phyloP scores from a whole-genome alignment of 2,888 invertebrate genomes.

The Argynnis bischoffii region DNA sequence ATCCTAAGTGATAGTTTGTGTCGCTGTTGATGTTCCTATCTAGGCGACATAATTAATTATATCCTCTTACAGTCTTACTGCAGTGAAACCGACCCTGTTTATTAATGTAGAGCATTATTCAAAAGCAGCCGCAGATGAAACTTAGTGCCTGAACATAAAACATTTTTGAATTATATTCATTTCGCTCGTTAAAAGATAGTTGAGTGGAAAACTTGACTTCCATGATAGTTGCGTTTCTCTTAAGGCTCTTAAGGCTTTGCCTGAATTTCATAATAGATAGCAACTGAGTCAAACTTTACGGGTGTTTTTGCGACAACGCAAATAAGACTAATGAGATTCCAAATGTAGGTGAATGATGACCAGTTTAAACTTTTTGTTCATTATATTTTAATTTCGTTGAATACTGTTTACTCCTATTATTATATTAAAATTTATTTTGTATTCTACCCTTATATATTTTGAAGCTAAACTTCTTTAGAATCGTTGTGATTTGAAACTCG shows the following conservation, averaged over 20 bases:
- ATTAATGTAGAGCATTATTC: slow-evolving; percentile 78
- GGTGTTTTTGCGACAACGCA: slow-evolving; percentile 30
- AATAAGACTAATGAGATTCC: slow-evolving; percentile 34
- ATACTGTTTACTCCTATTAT: background rate
- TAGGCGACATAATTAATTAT: slow-evolving; percentile 70
- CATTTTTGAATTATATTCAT: slow-evolving; percentile 59
- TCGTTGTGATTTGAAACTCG: too few species aligned
- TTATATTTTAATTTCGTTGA: slow-evolving; percentile 9
- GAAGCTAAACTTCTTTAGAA: too few species aligned
- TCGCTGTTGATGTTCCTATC: slow-evolving; percentile 52
- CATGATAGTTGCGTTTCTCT: slow-evolving; percentile 53
- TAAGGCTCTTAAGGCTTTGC: slow-evolving; percentile 35
- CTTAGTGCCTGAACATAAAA: slow-evolving; percentile 61
- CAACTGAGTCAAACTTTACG: slow-evolving; percentile 37
- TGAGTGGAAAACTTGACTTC: slow-evolving; percentile 62
- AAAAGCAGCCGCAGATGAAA: slow-evolving; percentile 73
- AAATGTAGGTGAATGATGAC: slow-evolving; percentile 28
- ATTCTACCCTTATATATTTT: too few species aligned
- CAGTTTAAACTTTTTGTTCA: background rate
- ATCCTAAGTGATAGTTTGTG: slow-evolving; percentile 67
- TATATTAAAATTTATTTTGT: too few species aligned
- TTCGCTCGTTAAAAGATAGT: slow-evolving; percentile 56
- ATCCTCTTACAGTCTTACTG: slow-evolving; percentile 63
- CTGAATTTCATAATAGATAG: slow-evolving; percentile 36
- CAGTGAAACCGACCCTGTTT: slow-evolving; percentile 67